phyloP scores from a whole-genome alignment of 2,113 vertebrate species.

The Lepisosteus oculatus region DNA sequence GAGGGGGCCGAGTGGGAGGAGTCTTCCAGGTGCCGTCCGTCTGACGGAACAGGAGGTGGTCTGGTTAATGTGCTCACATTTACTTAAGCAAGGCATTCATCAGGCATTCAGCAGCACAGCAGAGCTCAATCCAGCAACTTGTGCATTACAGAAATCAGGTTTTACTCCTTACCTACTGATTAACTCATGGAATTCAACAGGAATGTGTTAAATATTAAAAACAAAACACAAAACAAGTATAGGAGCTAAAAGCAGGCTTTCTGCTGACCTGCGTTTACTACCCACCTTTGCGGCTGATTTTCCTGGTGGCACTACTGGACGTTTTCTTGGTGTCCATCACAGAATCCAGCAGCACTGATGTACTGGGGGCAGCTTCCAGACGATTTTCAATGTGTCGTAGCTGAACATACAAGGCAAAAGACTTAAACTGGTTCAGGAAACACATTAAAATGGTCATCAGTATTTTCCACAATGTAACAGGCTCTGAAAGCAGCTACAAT shows the following conservation, averaged over 20 bases:
- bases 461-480: too few species aligned
- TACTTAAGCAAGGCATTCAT: neutral
- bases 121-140: neutral
- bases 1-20: constrained; percentile 49
- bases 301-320: constrained; percentile 58
- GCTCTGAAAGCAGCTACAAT: too few species aligned
- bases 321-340: constrained; percentile 83
- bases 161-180: too few species aligned
- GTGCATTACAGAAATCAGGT: neutral
- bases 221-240: too few species aligned
- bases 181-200: too few species aligned
- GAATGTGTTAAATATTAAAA: too few species aligned
- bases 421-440: too few species aligned
- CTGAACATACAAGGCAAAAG: constrained; percentile 50
- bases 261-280: neutral
- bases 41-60: constrained; percentile 40
- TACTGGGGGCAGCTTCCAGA: constrained; percentile 75
- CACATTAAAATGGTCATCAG: neutral
- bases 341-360: constrained; percentile 73
- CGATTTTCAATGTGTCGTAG: constrained; percentile 90
- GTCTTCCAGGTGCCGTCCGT: constrained; percentile 50
- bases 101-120: neutral
- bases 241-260: neutral
- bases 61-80: neutral
- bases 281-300: constrained; percentile 76